These are phyloP conservation scores for Drosophila bipectinata DNA, from an alignment of 1,140 invertebrate genomes.

Conservation along the genomic window DNA sequence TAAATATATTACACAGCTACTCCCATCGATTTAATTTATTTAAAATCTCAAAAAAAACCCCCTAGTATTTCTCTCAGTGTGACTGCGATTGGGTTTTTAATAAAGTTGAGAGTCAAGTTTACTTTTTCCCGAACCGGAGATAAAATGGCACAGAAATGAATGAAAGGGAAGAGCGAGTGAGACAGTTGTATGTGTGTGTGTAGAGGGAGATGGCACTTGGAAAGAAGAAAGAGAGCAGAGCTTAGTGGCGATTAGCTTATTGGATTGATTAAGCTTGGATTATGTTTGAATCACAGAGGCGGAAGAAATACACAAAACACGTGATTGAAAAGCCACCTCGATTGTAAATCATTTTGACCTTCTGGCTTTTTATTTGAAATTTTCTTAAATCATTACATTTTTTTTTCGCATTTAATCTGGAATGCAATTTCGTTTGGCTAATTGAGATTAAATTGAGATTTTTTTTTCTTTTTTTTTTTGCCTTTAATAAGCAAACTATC, in stretches of 20 bases:
- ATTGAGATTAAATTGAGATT: conserved; percentile 29
- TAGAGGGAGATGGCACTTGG: neutral
- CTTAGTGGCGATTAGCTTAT: conserved; percentile 7
- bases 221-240: neutral
- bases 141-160: conserved; percentile 15
- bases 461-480: no score
- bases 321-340: neutral
- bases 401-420: neutral
- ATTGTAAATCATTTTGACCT: neutral
- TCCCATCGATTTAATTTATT: neutral
- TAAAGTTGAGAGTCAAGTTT: conserved; percentile 38
- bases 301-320: conserved; percentile 1
- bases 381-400: neutral
- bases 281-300: neutral
- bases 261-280: conserved; percentile 5
- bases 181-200: no score
- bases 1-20: no score
- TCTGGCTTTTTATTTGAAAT: neutral
- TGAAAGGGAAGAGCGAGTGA: neutral
- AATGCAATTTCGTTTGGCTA: conserved; percentile 19
- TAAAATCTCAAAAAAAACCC: neutral
- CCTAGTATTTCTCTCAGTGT: neutral
- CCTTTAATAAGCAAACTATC: conserved; percentile 24
- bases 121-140: conserved; percentile 14
- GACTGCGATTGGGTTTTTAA: conserved; percentile 24